Evolutionary conservation across 2,113 vertebrate species (phyloP), one percentile per base, ranked within the genome.

Genomic region (Cavia aperea): DNA sequence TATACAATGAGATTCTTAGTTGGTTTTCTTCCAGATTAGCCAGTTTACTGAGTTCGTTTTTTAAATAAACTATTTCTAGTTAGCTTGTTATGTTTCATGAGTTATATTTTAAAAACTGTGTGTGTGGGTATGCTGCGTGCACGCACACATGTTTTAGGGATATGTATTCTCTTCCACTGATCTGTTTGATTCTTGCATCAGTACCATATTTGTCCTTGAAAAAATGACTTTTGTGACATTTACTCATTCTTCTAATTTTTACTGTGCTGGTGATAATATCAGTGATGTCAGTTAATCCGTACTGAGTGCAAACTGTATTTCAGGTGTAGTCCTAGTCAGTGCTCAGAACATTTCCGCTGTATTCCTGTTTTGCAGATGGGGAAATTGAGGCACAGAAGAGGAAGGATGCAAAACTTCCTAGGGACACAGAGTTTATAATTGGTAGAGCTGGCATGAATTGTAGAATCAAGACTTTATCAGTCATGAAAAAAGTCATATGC

Each of bases 11-110:
- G 31, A 79, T 21, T 88, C 54, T 70, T 68, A 94, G 5, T 88
- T 93, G 81, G 46, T 83, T 96, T 94, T 86, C 81, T 96, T 91
- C 60, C 39, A 79, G 54, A 66, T 91, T 89, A 68, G 56, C 63
- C 12, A 54, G 54, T 81, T 93, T 90, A 70, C 23, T 54, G 60
- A 85, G 89, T 51, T 29, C 15, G 4, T 93, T 89, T 89, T 77
- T 94, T 90, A 93, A 60, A 56, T 72, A 94, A 81, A 72, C 66
- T 29, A 63, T 56, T 87, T 92, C 46, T 88, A 72, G 88, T 93
- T 84, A 84, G 51, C 65, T 88, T 85, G n/a, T 63, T 62, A 36
- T 86, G 66, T n/a, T 90, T 89, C 33, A 24, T 91, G 86, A 83
- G 62, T 89, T 81, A 56, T 83, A 39, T 77, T 83, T 51, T n/a